Conservation (phyloP, 2,113 vertebrate genomes). For the Nyctereutes procyonoides region DNA sequence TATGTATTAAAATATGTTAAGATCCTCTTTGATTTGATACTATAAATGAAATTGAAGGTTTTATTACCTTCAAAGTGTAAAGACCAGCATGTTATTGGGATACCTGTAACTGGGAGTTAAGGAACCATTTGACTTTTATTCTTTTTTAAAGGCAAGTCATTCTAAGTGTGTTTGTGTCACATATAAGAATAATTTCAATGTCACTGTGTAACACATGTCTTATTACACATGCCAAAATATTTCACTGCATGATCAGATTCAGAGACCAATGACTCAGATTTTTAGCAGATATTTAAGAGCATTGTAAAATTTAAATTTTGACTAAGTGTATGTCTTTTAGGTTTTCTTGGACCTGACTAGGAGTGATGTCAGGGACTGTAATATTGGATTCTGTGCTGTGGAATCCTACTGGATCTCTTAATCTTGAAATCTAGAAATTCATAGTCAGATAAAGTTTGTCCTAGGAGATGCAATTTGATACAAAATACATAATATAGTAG, state of each 20-base stretch:
- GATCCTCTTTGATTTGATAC: background rate
- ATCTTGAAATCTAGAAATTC: background rate
- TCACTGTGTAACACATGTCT: background rate
- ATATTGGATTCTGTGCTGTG: background rate
- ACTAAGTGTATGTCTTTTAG: background rate
- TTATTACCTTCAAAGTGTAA: background rate
- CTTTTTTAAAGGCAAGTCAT: background rate
- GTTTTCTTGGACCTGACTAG: background rate
- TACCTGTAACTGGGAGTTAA: background rate
- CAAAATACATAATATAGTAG: background rate
- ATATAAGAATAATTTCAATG: background rate
- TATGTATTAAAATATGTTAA: background rate
- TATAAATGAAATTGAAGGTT: slow-evolving; percentile 38
- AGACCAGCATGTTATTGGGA: background rate
- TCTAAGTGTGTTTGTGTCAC: background rate
- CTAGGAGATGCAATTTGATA: background rate
- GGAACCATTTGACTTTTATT: slow-evolving; percentile 28
- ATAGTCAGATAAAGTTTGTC: background rate
- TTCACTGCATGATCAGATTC: background rate
- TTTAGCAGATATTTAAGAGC: background rate
- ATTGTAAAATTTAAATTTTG: slow-evolving; percentile 44
- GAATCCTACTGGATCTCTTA: slow-evolving; percentile 3
- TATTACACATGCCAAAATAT: background rate
- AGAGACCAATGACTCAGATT: background rate
- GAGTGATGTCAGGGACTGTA: background rate